Conservation (phyloP, 2,113 vertebrate genomes). For the Agelaius tricolor region DNA sequence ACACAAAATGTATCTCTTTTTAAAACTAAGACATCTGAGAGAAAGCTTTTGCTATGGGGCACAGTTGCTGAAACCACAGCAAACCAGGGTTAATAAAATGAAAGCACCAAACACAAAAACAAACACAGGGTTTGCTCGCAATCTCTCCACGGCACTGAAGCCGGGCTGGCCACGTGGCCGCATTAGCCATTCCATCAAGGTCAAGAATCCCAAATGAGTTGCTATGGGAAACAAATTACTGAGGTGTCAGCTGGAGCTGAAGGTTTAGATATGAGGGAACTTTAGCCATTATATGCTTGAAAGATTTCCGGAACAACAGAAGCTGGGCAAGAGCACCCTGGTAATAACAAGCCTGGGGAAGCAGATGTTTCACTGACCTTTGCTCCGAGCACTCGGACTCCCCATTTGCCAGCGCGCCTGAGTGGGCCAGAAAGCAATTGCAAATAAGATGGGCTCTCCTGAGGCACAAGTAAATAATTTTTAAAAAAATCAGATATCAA, state of each 20-base stretch:
- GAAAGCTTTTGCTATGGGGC: background rate
- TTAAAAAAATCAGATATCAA: background rate
- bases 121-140: background rate
- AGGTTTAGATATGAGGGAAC: slow-evolving; percentile 60
- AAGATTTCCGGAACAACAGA: slow-evolving; percentile 56
- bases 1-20: background rate
- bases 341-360: slow-evolving; percentile 46
- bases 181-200: slow-evolving; percentile 61
- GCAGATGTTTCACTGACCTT: slow-evolving; percentile 63
- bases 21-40: background rate
- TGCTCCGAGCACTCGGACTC: background rate
- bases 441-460: background rate
- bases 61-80: background rate
- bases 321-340: slow-evolving; percentile 33
- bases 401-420: slow-evolving; percentile 18
- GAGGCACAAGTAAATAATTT: background rate
- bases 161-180: background rate
- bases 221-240: slow-evolving; percentile 71
- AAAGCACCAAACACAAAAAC: background rate
- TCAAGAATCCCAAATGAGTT: slow-evolving; percentile 59
- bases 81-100: background rate
- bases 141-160: background rate
- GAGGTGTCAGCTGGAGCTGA: slow-evolving; percentile 58
- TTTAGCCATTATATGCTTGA: slow-evolving; percentile 71
- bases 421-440: background rate